Evolutionary conservation across 2,888 invertebrate genomes (phyloP).

Genomic region (Drosophila pseudotalamancana): DNA sequence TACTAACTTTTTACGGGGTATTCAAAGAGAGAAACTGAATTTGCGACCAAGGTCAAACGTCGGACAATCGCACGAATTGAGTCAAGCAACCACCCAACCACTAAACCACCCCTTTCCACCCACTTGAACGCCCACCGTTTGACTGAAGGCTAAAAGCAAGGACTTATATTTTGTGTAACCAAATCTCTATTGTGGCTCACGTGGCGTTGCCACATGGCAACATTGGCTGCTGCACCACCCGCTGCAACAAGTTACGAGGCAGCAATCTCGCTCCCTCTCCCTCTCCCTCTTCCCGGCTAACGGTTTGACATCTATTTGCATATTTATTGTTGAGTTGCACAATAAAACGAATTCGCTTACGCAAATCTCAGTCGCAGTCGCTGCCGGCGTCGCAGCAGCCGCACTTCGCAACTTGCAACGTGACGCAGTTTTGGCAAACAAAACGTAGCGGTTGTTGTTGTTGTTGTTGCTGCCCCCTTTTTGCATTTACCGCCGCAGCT

Average conservation of each 20-base stretch:
- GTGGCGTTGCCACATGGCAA: conserved; percentile 28
- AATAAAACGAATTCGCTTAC: conserved; percentile 73
- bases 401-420: conserved; percentile 61
- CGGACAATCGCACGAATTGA: conserved; percentile 30
- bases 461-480: conserved; percentile 5
- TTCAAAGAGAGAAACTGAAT: background rate
- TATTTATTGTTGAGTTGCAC: conserved; percentile 60
- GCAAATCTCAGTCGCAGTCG: conserved; percentile 59
- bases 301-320: conserved; percentile 59
- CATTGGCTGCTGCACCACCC: background rate
- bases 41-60: conserved; percentile 41
- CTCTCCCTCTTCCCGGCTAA: background rate
- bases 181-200: conserved; percentile 8
- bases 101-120: background rate
- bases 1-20: no score
- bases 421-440: conserved; percentile 76
- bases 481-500: conserved; percentile 29
- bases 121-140: background rate
- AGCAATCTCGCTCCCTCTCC: background rate
- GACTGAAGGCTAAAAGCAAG: conserved; percentile 23
- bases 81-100: background rate
- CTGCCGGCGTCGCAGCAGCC: conserved; percentile 1
- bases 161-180: conserved; percentile 27
- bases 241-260: conserved; percentile 51
- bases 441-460: conserved; percentile 48